Percentiles rank a stretch among this genome's conserved stretches.
phyloP scores from a whole-genome alignment of 2,888 invertebrate species.

The Altica lythri region DNA sequence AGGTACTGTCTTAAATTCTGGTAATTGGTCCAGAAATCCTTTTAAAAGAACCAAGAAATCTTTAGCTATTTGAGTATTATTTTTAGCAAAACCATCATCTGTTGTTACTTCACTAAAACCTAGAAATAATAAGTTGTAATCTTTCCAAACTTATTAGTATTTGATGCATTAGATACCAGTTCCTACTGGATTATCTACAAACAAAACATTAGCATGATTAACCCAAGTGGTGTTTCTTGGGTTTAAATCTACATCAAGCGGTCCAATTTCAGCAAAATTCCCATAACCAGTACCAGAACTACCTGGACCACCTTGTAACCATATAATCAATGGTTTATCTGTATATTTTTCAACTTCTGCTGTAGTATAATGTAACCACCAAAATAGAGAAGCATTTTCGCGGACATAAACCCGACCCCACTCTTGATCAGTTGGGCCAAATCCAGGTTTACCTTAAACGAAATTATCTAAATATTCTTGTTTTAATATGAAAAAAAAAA shows the following conservation, averaged over 20 bases:
- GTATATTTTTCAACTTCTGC: slow-evolving; percentile 61
- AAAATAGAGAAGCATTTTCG: slow-evolving; percentile 64
- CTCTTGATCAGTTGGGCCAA: slow-evolving; percentile 53
- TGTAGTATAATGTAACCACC: slow-evolving; percentile 76
- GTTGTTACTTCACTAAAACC: slow-evolving; percentile 79
- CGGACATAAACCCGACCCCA: slow-evolving; percentile 65
- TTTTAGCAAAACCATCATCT: slow-evolving; percentile 58
- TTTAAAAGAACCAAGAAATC: slow-evolving; percentile 78
- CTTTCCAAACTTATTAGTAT: neutral
- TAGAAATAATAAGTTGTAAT: neutral
- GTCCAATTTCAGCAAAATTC: slow-evolving; percentile 65
- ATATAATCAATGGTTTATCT: slow-evolving; percentile 78
- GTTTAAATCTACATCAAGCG: slow-evolving; percentile 49
- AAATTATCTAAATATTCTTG: neutral
- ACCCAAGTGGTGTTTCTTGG: slow-evolving; percentile 64
- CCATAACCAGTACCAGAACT: slow-evolving; percentile 63
- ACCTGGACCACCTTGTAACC: slow-evolving; percentile 74
- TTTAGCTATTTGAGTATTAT: slow-evolving; percentile 68
- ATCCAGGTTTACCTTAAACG: slow-evolving; percentile 16
- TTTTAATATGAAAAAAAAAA: neutral
- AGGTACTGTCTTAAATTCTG: slow-evolving; percentile 73
- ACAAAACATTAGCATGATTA: slow-evolving; percentile 69
- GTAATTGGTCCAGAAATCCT: slow-evolving; percentile 69
- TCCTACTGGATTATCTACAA: slow-evolving; percentile 90
- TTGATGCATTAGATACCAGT: slow-evolving; percentile 56